Percentiles rank a stretch among this genome's conserved stretches.
phyloP scores from a whole-genome alignment of 1,140 invertebrate genomes.

The Lepidurus couesii region DNA sequence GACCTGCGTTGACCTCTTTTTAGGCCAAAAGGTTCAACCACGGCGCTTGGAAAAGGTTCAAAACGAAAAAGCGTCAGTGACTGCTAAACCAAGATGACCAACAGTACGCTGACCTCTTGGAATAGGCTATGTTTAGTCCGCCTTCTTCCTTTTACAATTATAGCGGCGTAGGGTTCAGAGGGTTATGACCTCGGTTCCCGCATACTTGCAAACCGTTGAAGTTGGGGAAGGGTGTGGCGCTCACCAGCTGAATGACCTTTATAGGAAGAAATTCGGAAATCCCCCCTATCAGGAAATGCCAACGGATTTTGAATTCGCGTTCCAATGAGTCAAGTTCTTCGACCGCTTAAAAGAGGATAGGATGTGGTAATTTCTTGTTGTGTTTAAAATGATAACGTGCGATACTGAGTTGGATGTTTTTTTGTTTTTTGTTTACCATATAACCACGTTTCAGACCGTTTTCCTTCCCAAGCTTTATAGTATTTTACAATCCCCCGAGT shows the following conservation, averaged over 20 bases:
- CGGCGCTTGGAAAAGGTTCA: not conserved
- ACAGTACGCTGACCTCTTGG: not conserved
- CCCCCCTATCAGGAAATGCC: not conserved
- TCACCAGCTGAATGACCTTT: not conserved
- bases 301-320: not conserved
- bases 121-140: not conserved
- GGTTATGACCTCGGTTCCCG: conserved; percentile 7
- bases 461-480: too few species aligned
- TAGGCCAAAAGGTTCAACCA: not conserved
- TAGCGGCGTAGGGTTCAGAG: not conserved
- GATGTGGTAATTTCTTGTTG: not conserved
- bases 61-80: not conserved
- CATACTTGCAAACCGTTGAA: not conserved
- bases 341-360: not conserved
- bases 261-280: not conserved
- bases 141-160: not conserved
- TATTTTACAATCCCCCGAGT: too few species aligned
- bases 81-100: not conserved
- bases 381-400: too few species aligned
- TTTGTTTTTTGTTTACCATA: not conserved
- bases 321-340: too few species aligned
- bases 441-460: not conserved
- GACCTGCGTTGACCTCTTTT: conserved; percentile 9
- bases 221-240: not conserved
- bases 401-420: not conserved